Evolutionary conservation across 30 jellyfish, hydroid and myxozoan genomes (phyloP), one percentile per base, ranked within the genome.

Genomic region (Chrysaora quinquecirrha): DNA sequence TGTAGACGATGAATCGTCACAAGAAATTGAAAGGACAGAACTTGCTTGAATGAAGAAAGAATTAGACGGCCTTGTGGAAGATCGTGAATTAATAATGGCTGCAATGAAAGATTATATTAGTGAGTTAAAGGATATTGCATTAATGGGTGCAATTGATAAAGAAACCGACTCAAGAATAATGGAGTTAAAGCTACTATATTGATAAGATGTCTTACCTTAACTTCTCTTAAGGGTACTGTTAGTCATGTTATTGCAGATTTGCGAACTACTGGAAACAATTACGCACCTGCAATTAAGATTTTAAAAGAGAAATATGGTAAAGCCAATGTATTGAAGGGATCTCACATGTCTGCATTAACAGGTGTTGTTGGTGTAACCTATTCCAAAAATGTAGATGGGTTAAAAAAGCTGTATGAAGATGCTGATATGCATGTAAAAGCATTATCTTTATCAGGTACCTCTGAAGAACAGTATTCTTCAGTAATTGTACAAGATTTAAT

Each of bases 161-260:
- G 64, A 68, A 68, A 30, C 33, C 32, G 65, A 29, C 64, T 34
- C 80, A 68, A 68, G 64, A 30, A 30, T 34, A 68, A 68, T 30
- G 80, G 77, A 64, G 21, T 21, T 12, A 64, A 30, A 24, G 52
- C 48, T 24, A 10, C 20, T 64, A 60, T 21, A n/a, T 23, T 60
- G 73, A 60, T 60, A 60, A 60, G n/a, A 60, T 21, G 84, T 72
- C 49, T 0, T 46, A 24, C 78, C 78, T 49, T 1, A 58, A 49
- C 75, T 49, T 58, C 75, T 50, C 86, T 74, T 74, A 74, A 74
- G 73, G 73, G 73, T 30, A 58, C 73, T 38, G 86, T 76, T 30
- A 22, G 73, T 48, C 86, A 49, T 48, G 56, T 54, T 21, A 74
- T 50, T 74, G 81, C 81, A 29, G 81, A 69, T 69, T 69, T 69